Evolutionary conservation across 2,113 vertebrate species (phyloP), one percentile per base, ranked within the genome.

Genomic region (Paramisgurnus dabryanus): DNA sequence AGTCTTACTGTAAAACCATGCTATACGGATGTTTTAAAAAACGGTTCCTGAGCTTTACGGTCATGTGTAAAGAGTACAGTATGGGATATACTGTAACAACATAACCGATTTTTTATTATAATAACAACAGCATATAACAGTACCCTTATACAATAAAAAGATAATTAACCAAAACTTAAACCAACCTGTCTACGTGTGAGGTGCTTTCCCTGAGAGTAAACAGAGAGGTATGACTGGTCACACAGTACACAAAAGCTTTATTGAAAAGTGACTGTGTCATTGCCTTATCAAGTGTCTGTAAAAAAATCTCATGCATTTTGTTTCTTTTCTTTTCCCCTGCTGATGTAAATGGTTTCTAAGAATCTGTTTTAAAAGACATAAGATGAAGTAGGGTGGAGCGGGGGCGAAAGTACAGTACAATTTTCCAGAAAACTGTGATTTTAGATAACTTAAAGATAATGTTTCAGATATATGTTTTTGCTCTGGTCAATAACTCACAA

Each of bases 211-310:
- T 64, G 27, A 69, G 76, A 76, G 50, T 63, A 83, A 72, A 75
- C 70, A 79, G 79, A 85, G 49, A 61, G 39, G 34, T 50, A 75
- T 76, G 79, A 67, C 55, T 64, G 43, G 58, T 68, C 73, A 69
- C 40, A 41, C 13, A 27, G 58, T 57, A 73, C 74, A 87, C 82
- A 81, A 83, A 84, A 85, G 81, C 83, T 79, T 72, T 81, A 80
- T 85, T 86, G 83, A 81, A 78, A 45, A 76, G 73, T 27, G 40
- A 57, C 58, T 69, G 41, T 27, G 64, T 17, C 55, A 58, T 18
- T 58, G 15, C 71, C 82, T 84, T 76, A 78, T 88, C 82, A 64
- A 81, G 68, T 84, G 83, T 86, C 78, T 85, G 61, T 53, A 40
- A 71, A 69, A 79, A 85, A 81, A 22, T 0, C 0, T 22, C 22